Evolutionary conservation across 1,140 invertebrate genomes (phyloP), one percentile per base, ranked within the genome.

Genomic region (Drosophila trapezifrons): DNA sequence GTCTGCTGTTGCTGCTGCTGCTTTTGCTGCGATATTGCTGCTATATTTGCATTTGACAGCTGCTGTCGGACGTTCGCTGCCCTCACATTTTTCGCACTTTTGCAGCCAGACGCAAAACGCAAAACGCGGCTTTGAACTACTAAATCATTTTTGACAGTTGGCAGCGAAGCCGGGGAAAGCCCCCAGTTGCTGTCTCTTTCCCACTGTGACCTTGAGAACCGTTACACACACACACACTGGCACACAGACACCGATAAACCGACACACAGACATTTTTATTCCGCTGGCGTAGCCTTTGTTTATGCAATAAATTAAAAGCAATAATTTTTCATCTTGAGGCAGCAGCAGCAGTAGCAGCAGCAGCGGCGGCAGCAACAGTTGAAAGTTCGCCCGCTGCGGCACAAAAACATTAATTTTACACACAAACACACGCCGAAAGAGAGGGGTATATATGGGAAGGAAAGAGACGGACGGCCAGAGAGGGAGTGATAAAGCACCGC

Each of bases 241-340:
- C 8, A 71, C 15, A 52, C 52, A 58, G 45, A 52, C 37, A 72
- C 58, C 56, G 51, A 59, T 37, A n/a, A n/a, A n/a, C n/a, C n/a
- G n/a, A 65, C 10, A 52, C 27, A 52, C 54, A 67, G 15, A 59
- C 52, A 73, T 73, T 75, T 77, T 66, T 77, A 67, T 75, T 75
- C 64, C 56, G 43, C 62, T 67, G 62, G 65, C 62, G 66, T 57
- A 71, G 76, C 80, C 73, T 89, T 87, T 87, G 84, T 87, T 90
- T 90, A 91, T 87, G 84, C 85, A 91, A 91, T 91, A 91, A 91
- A 91, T 91, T 91, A 91, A 89, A 90, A 91, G 90, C 90, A 90
- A 91, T 91, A 91, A 91, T 91, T 91, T 91, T 91, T 91, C 90
- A 91, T 91, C 90, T 91, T 90, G 90, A 87, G 86, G 70, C 83